These are phyloP conservation scores for Erpobdella octoculata DNA, from an alignment of 2,888 invertebrate species.

Conservation along the genomic window DNA sequence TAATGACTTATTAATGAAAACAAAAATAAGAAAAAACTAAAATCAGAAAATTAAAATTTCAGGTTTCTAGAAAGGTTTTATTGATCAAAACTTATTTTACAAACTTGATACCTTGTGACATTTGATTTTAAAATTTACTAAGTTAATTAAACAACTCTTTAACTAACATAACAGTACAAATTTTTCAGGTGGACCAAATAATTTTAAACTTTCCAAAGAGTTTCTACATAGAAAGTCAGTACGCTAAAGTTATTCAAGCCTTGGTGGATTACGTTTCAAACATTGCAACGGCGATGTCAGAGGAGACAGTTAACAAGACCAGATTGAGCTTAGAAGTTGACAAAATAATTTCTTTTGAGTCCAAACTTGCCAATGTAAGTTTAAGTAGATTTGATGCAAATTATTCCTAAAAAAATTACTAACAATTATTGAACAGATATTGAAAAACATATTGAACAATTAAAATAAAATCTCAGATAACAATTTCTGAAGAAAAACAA, in stretches of 20 bases:
- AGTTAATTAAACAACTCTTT: not conserved
- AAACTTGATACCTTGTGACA: not conserved
- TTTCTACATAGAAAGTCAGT: constrained; percentile 40
- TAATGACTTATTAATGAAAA: too few relatives aligned
- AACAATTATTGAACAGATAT: too few relatives aligned
- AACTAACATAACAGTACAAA: not conserved
- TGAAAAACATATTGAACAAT: too few relatives aligned
- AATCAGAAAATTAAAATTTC: too few relatives aligned
- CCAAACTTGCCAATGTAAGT: constrained; percentile 78
- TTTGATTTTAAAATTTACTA: not conserved
- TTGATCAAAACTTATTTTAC: too few relatives aligned
- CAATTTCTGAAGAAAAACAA: too few relatives aligned
- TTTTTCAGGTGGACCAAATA: constrained; percentile 76
- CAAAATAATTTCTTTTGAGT: constrained; percentile 76
- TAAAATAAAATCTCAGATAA: too few relatives aligned
- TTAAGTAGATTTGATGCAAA: too few relatives aligned
- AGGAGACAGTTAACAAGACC: constrained; percentile 69
- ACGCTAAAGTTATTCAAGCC: constrained; percentile 37
- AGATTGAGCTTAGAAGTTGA: constrained; percentile 61
- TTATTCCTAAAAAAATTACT: too few relatives aligned
- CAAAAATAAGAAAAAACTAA: too few relatives aligned
- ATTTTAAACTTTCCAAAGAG: constrained; percentile 70
- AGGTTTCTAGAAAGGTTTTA: too few relatives aligned
- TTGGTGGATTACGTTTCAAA: constrained; percentile 78
- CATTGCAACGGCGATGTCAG: constrained; percentile 76